Evolutionary conservation across 1,140 invertebrate genomes (phyloP).

Genomic region (Bombus affinis): DNA sequence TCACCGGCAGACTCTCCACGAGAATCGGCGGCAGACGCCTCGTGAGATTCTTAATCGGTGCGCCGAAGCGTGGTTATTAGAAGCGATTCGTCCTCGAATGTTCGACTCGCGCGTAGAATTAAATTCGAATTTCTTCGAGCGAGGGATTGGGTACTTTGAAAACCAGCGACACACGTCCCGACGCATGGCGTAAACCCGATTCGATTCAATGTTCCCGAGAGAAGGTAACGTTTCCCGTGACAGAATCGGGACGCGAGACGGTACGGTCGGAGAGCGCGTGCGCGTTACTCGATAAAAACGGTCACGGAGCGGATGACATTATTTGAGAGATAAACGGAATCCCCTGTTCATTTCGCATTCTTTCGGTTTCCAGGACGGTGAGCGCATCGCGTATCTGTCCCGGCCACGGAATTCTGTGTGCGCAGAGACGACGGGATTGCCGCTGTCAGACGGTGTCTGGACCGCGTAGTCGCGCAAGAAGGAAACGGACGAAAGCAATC

Average conservation of each 20-base stretch:
- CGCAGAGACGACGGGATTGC: conserved; percentile 27
- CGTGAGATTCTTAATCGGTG: not conserved
- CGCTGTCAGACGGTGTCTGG: conserved; percentile 3
- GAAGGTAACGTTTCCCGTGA: not conserved
- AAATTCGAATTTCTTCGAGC: too few relatives aligned
- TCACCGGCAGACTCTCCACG: not conserved
- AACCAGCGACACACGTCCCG: too few relatives aligned
- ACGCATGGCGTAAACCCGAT: too few relatives aligned
- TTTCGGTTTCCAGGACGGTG: conserved; percentile 14
- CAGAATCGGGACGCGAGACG: not conserved
- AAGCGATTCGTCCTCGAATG: too few relatives aligned
- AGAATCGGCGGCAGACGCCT: not conserved
- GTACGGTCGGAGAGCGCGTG: not conserved
- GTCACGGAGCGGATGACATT: conserved; percentile 49
- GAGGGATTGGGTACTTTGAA: too few relatives aligned
- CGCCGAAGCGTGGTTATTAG: too few relatives aligned
- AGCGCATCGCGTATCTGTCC: not conserved
- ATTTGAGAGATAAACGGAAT: conserved; percentile 49
- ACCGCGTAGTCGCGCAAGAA: not conserved
- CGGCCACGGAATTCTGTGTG: conserved; percentile 7
- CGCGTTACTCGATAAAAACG: conserved; percentile 49
- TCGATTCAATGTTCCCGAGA: not conserved
- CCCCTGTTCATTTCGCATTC: conserved; percentile 46
- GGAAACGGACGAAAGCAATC: conserved; percentile 21
- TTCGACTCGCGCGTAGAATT: too few relatives aligned